Conservation (phyloP, 2,888 invertebrate species). For the Drosophila niveifrons region DNA sequence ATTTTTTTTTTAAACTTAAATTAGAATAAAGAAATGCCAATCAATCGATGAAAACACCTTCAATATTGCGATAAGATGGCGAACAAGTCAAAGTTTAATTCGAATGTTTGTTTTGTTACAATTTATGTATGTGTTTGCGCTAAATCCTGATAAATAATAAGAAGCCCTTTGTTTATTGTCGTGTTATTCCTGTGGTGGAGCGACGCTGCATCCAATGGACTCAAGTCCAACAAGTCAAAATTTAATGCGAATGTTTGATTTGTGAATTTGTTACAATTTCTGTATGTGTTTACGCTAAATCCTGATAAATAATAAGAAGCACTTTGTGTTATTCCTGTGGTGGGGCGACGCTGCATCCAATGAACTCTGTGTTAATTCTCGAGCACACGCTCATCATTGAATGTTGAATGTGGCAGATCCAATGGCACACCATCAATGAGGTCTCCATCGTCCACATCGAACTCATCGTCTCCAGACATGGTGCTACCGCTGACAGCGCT, state of each 20-base stretch:
- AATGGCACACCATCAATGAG: not conserved
- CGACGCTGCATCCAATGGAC: not conserved
- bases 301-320: not conserved
- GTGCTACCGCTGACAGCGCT: slow-evolving; percentile 7
- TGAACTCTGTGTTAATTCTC: slow-evolving; percentile 26
- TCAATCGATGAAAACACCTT: not conserved
- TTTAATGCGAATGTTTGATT: not conserved
- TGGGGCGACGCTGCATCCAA: not conserved
- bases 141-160: not conserved
- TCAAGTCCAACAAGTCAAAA: not conserved
- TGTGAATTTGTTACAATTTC: not conserved
- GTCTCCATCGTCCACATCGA: slow-evolving; percentile 27
- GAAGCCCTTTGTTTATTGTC: not conserved
- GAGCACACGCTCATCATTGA: slow-evolving; percentile 23
- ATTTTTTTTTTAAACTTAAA: slow-evolving; percentile 44
- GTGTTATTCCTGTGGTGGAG: not conserved
- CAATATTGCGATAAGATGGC: not conserved
- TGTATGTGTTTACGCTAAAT: not conserved
- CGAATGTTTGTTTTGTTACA: not conserved
- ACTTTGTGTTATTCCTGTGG: not conserved
- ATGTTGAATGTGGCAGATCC: not conserved
- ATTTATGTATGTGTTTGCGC: not conserved
- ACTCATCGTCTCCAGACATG: slow-evolving; percentile 7
- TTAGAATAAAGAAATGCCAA: slow-evolving; percentile 44
- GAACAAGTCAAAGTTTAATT: not conserved